Evolutionary conservation across 2,888 invertebrate species (phyloP).

Genomic region (Caenorhabditis macrosperma): DNA sequence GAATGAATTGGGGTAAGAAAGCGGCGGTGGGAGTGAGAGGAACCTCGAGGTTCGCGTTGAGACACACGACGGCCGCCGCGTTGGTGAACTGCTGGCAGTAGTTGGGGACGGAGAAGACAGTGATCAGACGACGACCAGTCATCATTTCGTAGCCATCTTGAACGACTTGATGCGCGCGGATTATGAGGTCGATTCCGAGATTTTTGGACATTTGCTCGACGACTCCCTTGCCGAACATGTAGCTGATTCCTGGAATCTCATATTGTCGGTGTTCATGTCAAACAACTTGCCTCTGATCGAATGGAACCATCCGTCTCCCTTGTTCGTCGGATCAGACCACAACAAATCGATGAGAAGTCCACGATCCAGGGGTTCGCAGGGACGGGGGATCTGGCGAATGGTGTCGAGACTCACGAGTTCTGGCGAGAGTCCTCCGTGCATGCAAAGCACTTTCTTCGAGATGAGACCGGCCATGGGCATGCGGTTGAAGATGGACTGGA

Average conservation of each 20-base stretch:
- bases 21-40: neutral
- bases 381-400: conserved; percentile 67
- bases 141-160: conserved; percentile 76
- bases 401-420: conserved; percentile 66
- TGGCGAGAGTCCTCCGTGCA: conserved; percentile 75
- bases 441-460: conserved; percentile 71
- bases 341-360: conserved; percentile 72
- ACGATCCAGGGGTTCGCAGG: conserved; percentile 70
- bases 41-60: conserved; percentile 70
- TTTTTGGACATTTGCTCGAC: conserved; percentile 65
- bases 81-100: conserved; percentile 73
- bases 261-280: neutral
- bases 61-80: conserved; percentile 74
- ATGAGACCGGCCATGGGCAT: conserved; percentile 74
- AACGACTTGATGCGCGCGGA: conserved; percentile 75
- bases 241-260: conserved; percentile 65
- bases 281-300: conserved; percentile 59
- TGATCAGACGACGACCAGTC: conserved; percentile 72
- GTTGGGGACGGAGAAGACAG: conserved; percentile 76
- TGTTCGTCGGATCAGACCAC: conserved; percentile 75
- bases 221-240: conserved; percentile 73
- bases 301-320: conserved; percentile 68
- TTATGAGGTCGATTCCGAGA: conserved; percentile 72
- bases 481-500: conserved; percentile 72
- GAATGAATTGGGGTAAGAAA: neutral